Percentiles rank a stretch among this genome's conserved stretches.
phyloP scores from a whole-genome alignment of 1,140 invertebrate species.

The Drosophila arizonae region DNA sequence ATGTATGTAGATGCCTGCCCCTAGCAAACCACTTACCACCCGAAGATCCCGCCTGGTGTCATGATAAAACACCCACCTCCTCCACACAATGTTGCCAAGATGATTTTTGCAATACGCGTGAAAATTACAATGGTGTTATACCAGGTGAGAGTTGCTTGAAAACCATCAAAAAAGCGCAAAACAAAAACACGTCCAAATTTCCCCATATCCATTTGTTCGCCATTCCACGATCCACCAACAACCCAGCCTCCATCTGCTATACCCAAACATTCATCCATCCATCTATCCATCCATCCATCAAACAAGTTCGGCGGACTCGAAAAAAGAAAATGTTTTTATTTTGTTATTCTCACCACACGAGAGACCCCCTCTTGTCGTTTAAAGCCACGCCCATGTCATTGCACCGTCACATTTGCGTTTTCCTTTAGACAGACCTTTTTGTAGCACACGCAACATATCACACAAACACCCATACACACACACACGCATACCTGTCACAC shows the following conservation, averaged over 20 bases:
- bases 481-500: conserved; percentile 22
- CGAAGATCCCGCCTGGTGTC: conserved; percentile 86
- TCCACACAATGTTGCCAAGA: conserved; percentile 84
- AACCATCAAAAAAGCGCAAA: not conserved
- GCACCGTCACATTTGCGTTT: conserved; percentile 61
- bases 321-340: too few relatives aligned
- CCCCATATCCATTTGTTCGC: too few relatives aligned
- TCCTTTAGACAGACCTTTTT: conserved; percentile 37
- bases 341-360: not conserved
- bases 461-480: conserved; percentile 24
- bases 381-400: conserved; percentile 54
- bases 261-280: not conserved
- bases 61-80: conserved; percentile 67
- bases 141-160: conserved; percentile 78
- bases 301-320: conserved; percentile 3
- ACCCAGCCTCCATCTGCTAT: not conserved
- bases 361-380: conserved; percentile 3
- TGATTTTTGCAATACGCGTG: conserved; percentile 86
- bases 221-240: conserved; percentile 6
- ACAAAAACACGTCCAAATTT: conserved; percentile 1
- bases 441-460: conserved; percentile 33
- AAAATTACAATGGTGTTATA: conserved; percentile 70
- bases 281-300: not conserved
- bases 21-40: conserved; percentile 87
- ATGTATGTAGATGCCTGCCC: conserved; percentile 86